Conservation (phyloP, 2,888 invertebrate species). For the Thera britannica region DNA sequence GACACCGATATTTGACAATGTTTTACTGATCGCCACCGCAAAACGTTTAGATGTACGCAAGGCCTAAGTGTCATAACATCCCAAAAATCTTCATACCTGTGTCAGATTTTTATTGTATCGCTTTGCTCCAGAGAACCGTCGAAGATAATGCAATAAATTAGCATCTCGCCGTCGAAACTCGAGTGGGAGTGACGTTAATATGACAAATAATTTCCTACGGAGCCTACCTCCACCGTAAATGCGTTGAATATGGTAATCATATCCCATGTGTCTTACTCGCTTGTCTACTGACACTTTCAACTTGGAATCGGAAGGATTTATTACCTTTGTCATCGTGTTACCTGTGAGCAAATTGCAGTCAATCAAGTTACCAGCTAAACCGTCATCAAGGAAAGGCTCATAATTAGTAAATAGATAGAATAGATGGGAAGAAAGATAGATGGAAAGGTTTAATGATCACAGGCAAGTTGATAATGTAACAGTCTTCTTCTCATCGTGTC, state of each 20-base stretch:
- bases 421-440: no score
- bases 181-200: conserved; percentile 78
- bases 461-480: no score
- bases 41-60: no score
- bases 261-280: conserved; percentile 68
- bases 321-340: conserved; percentile 2
- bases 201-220: conserved; percentile 80
- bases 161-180: conserved; percentile 70
- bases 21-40: no score
- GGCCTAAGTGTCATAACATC: not conserved
- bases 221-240: conserved; percentile 71
- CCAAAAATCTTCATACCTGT: not conserved
- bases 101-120: conserved; percentile 19
- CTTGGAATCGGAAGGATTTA: conserved; percentile 60
- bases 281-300: conserved; percentile 62
- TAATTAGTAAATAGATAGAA: not conserved
- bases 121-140: conserved; percentile 53
- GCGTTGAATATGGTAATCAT: conserved; percentile 80
- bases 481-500: no score
- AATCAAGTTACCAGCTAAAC: not conserved
- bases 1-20: no score
- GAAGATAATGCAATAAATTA: conserved; percentile 78
- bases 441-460: no score
- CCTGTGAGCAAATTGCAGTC: not conserved
- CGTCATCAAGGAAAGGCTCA: not conserved